Evolutionary conservation across 2,888 invertebrate genomes (phyloP), one percentile per base, ranked within the genome.

Genomic region (Athalia cordata): DNA sequence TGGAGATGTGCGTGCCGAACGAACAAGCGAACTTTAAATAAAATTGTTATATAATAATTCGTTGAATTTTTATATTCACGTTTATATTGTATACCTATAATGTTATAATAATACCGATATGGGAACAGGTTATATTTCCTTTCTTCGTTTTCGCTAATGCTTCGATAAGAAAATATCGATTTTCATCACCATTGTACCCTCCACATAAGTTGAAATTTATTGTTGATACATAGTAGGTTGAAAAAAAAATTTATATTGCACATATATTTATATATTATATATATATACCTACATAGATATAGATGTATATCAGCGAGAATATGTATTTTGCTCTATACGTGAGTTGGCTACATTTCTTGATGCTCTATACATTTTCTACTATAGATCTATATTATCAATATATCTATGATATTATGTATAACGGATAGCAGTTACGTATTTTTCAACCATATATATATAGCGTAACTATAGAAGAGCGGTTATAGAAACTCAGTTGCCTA

Each of bases 401-500:
- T 55, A 55, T 29, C 29, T 29, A 29, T 29, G 29, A 29, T 29
- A 29, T 29, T 29, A n/a, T 65, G n/a, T 4, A 65, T 65, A 49
- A 50, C 52, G 5, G 50, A 9, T 57, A 11, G 4, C n/a, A 55
- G 55, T 55, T 11, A 43, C 11, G 67, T 67, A 67, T 67, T 59
- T 59, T 59, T 72, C 45, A 57, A 13, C 72, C 57, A 47, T 59
- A 45, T 59, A 55, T 47, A 47, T 59, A 45, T 59, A 55, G n/a
- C 29, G 55, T 55, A 55, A 9, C 11, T n/a, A 11, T 55, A n/a
- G n/a, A 9, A 11, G 52, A 59, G 5, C 59, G 0, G 72, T 45
- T 59, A 50, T 72, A 72, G 59, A 47, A 72, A 72, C 13, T 8
- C 72, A 72, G 57, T 72, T 72, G 72, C 72, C 72, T 72, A 59